These are phyloP conservation scores for Cryptosula pallasiana DNA, from an alignment of 2,888 invertebrate genomes.

Conservation along the genomic window DNA sequence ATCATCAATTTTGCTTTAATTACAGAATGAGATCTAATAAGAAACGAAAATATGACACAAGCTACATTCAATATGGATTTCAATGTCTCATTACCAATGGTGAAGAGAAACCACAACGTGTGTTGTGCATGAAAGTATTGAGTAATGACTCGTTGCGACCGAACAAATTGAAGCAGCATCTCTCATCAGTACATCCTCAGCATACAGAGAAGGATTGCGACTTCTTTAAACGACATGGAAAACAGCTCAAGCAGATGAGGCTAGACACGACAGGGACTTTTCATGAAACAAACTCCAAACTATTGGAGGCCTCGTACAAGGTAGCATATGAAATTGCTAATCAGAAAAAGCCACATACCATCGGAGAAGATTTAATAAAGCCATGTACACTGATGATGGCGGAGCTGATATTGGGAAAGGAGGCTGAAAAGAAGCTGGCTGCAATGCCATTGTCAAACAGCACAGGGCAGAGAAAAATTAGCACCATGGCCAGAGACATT, in stretches of 20 bases:
- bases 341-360: no score
- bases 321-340: no score
- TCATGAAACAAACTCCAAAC: neutral
- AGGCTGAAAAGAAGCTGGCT: neutral
- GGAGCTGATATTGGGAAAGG: neutral
- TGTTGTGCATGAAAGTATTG: neutral
- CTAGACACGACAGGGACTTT: neutral
- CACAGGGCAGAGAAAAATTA: neutral
- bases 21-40: no score
- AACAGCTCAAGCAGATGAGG: neutral
- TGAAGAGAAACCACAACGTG: constrained; percentile 25
- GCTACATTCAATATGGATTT: no score
- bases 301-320: no score
- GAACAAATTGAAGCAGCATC: neutral
- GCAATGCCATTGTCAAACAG: neutral
- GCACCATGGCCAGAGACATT: neutral
- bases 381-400: neutral
- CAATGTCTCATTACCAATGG: neutral
- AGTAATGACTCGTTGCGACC: neutral
- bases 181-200: neutral
- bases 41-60: constrained; percentile 2
- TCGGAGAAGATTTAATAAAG: neutral
- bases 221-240: neutral
- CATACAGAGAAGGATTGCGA: neutral
- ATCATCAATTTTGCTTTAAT: no score